phyloP scores from a whole-genome alignment of 2,888 invertebrate species.

The Xestoiulus laeticollis region DNA sequence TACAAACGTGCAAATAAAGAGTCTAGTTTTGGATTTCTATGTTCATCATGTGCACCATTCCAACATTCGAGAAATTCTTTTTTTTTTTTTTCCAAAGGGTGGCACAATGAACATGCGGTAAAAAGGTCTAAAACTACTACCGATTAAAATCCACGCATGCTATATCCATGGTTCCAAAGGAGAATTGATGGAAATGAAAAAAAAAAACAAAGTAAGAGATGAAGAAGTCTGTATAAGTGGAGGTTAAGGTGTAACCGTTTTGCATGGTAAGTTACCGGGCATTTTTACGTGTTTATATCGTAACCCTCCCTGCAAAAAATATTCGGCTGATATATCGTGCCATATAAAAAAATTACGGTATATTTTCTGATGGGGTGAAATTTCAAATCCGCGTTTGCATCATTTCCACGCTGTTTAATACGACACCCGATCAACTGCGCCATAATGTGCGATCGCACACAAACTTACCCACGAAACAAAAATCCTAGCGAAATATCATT shows the following conservation, averaged over 20 bases:
- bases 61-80: background rate
- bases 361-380: too few species aligned
- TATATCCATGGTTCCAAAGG: slow-evolving; percentile 30
- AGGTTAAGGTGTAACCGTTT: background rate
- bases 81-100: too few species aligned
- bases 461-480: too few species aligned
- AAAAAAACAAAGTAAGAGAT: background rate
- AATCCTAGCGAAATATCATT: too few species aligned
- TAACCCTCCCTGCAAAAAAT: too few species aligned
- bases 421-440: too few species aligned
- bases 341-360: too few species aligned
- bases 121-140: background rate
- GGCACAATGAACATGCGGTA: slow-evolving; percentile 34
- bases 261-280: background rate
- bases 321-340: too few species aligned
- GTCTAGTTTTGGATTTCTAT: background rate
- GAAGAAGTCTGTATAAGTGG: background rate
- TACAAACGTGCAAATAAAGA: slow-evolving; percentile 14
- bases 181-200: slow-evolving; percentile 11
- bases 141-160: background rate
- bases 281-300: too few species aligned
- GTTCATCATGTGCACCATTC: slow-evolving; percentile 37
- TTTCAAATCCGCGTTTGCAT: too few species aligned
- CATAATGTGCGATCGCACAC: too few species aligned
- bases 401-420: too few species aligned